A percentile compares a stretch with the other conserved stretches of the same genome.
Evolutionary conservation across 2,113 vertebrate species (phyloP).

Genomic region (Zeus faber): DNA sequence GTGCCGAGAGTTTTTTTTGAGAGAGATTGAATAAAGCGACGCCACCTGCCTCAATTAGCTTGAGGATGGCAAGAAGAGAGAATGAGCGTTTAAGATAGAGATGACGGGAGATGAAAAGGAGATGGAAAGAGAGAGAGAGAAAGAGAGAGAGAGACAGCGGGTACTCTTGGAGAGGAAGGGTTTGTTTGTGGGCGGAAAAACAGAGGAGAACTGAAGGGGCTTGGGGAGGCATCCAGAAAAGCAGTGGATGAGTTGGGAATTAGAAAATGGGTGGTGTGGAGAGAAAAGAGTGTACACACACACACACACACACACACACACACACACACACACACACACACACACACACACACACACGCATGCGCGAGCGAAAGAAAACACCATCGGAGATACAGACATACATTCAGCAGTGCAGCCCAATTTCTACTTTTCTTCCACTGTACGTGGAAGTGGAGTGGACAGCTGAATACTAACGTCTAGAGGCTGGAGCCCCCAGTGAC

Average conservation of each 20-base stretch:
- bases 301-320: conserved; percentile 1
- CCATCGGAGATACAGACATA: background rate
- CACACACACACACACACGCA: background rate
- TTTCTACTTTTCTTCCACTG: too few relatives aligned
- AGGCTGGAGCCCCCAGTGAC: too few relatives aligned
- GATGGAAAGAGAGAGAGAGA: conserved; percentile 31
- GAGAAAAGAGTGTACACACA: background rate
- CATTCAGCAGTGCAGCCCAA: background rate
- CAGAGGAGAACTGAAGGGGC: conserved; percentile 3
- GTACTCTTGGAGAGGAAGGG: background rate
- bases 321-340: background rate
- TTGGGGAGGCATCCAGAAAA: background rate
- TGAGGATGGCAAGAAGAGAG: conserved; percentile 34
- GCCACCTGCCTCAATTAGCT: conserved; percentile 64
- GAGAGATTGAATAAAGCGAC: conserved; percentile 42
- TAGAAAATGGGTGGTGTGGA: background rate
- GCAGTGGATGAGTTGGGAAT: background rate
- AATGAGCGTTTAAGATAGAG: background rate
- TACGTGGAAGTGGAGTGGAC: too few relatives aligned
- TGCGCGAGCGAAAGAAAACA: too few relatives aligned
- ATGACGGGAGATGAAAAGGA: conserved; percentile 7
- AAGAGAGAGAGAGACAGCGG: background rate
- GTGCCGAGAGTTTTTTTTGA: conserved; percentile 44
- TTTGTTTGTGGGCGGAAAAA: conserved; percentile 18
- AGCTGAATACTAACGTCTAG: too few relatives aligned